These are phyloP conservation scores for Nerophis ophidion DNA, from an alignment of 2,113 vertebrate species.

Conservation along the genomic window DNA sequence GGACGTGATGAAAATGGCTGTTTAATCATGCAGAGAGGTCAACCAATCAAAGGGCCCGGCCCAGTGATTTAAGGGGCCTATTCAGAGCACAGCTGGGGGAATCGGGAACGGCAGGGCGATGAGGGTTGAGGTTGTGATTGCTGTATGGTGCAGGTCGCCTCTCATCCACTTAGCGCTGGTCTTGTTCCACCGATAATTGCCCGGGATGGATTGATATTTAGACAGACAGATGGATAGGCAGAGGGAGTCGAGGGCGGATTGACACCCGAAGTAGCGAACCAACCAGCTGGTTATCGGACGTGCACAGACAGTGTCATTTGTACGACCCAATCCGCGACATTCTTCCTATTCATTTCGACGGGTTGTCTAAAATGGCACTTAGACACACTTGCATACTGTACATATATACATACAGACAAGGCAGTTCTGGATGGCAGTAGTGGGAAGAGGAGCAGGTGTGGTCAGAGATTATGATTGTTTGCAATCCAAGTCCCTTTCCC, in stretches of 20 bases:
- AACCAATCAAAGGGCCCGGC: conserved; percentile 57
- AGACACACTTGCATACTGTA: conserved; percentile 4
- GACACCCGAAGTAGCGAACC: conserved; percentile 1
- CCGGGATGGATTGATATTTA: conserved; percentile 36
- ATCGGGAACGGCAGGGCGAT: conserved; percentile 10
- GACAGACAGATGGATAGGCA: conserved; percentile 21
- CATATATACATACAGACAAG: conserved; percentile 18
- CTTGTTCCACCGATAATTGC: conserved; percentile 46
- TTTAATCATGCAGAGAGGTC: conserved; percentile 72
- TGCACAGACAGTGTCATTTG: conserved; percentile 10
- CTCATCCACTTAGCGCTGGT: conserved; percentile 49
- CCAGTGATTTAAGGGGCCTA: conserved; percentile 62
- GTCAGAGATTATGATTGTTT: conserved; percentile 17
- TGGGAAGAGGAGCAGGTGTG: conserved; percentile 31
- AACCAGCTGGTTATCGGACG: conserved; percentile 11
- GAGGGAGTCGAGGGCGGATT: conserved; percentile 15
- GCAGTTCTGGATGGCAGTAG: conserved; percentile 43
- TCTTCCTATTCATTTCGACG: conserved; percentile 22
- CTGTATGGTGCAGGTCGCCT: conserved; percentile 43
- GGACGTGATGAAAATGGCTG: conserved; percentile 68
- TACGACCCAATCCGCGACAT: conserved; percentile 21
- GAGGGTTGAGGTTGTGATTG: conserved; percentile 38
- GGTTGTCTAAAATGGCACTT: not conserved
- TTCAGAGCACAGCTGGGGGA: conserved; percentile 62
- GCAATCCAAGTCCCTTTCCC: not conserved